Base-by-base conservation (phyloP, 2,797 vertebrate species). In the Paratrypauchen microcephalus region DNA sequence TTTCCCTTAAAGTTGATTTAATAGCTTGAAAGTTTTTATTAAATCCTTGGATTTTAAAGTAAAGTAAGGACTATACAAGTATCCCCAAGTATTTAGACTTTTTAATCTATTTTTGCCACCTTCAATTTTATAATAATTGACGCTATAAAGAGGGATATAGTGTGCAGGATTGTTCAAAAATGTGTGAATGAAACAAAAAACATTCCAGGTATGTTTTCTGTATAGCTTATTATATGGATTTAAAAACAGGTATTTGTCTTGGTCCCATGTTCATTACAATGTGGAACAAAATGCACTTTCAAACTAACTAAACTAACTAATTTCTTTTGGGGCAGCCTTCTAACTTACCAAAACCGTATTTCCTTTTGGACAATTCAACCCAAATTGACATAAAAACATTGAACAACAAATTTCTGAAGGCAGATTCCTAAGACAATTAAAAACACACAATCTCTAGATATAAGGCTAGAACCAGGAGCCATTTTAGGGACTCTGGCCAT, bases 401-500 rank as follows among this genome's bases (percentile, higher is more conserved):
- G 52, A 73, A 82, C 66, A 78, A 77, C 82, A 15, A 18, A 80
- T 66, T 70, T 39, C 69, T 76, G 82, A 84, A 90, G 83, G 82
- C 86, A 79, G 74, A 85, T 69, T 56, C 24, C 76, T 85, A 82
- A 86, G 74, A 90, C 84, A 72, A 78, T 75, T 78, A 76, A 60
- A 76, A 81, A 74, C 24, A 11, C 28, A 66, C 28, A 36, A 52
- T 79, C 82, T 80, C 78, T 72, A 75, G 63, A 87, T 71, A 86
- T 90, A 89, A 91, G 90, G 88, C 87, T 86, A 81, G 72, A 80
- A 80, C 83, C 85, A 68, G 76, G 74, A 72, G 83, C 74, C 86
- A 75, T 82, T 85, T 75, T 72, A 80, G 75, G 79, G 75, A 78
- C 85, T 82, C 81, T 72, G 86, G 89, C 89, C 63, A 18, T 82